Percentiles rank a stretch among this genome's conserved stretches.
phyloP scores from a whole-genome alignment of 1,140 invertebrate species.

The Zophobas morio region DNA sequence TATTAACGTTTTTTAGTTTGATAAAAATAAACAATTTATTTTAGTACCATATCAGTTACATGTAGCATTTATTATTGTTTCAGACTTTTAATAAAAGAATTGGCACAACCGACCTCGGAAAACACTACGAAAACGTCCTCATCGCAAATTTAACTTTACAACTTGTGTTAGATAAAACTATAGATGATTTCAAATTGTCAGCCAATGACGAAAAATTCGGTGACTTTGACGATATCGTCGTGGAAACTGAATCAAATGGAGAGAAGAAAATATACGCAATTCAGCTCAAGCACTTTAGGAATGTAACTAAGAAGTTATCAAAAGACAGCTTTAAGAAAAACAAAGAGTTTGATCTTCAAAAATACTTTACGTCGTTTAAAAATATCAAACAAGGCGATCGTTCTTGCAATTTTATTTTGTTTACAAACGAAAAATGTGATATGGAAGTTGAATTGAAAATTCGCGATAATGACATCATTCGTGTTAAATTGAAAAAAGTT shows the following conservation, averaged over 20 bases:
- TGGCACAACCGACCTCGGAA: conserved; percentile 6
- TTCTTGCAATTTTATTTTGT: too few species aligned
- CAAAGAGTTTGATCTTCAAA: neutral
- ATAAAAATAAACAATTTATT: too few species aligned
- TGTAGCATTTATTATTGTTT: neutral
- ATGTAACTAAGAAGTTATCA: neutral
- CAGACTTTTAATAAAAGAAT: conserved; percentile 2
- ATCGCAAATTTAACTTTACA: conserved; percentile 3
- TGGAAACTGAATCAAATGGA: neutral
- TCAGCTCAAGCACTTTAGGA: neutral
- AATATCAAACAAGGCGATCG: too few species aligned
- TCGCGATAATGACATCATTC: neutral
- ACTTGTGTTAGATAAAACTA: neutral
- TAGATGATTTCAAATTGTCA: conserved; percentile 2
- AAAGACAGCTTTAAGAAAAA: neutral
- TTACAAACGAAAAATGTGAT: too few species aligned
- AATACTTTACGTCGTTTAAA: neutral
- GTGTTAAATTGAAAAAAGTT: neutral
- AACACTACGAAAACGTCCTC: conserved; percentile 7
- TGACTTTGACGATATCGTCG: conserved; percentile 11
- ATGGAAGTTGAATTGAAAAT: neutral
- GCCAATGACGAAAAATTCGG: conserved; percentile 8
- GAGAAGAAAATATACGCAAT: neutral
- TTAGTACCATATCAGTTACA: too few species aligned
- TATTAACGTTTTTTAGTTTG: too few species aligned